Conservation (phyloP, 2,797 vertebrate species). For the Lateolabrax maculatus region DNA sequence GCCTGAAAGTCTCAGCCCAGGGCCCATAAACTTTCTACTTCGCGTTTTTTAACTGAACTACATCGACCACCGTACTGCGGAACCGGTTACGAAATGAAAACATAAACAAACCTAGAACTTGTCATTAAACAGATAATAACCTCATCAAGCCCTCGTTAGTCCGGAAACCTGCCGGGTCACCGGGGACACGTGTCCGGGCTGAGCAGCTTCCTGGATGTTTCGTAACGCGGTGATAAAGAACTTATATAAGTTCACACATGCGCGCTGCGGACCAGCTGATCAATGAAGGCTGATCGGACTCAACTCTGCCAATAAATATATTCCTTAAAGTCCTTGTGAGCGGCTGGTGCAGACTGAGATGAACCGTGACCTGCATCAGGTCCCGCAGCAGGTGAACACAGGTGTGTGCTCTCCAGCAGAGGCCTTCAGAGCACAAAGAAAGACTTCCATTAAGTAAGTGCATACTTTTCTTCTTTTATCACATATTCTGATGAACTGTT, state of each 20-base stretch:
- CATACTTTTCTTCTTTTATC: too few relatives aligned
- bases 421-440: too few relatives aligned
- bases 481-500: too few relatives aligned
- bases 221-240: slow-evolving; percentile 49
- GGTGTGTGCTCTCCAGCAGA: neutral
- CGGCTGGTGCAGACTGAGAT: too few relatives aligned
- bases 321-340: too few relatives aligned
- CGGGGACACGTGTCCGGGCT: too few relatives aligned
- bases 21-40: fast-evolving
- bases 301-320: too few relatives aligned
- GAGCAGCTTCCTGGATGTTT: slow-evolving; percentile 68
- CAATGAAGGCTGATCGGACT: too few relatives aligned
- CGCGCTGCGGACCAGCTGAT: too few relatives aligned
- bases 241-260: slow-evolving; percentile 63
- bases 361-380: too few relatives aligned
- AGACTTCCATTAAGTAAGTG: too few relatives aligned
- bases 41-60: neutral
- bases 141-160: fast-evolving
- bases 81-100: neutral
- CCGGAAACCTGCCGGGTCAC: neutral
- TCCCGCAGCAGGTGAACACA: neutral
- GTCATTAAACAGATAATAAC: fast-evolving
- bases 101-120: neutral
- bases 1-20: neutral
- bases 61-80: neutral